phyloP scores from a whole-genome alignment of 2,888 invertebrate genomes.

The Plutella xylostella region DNA sequence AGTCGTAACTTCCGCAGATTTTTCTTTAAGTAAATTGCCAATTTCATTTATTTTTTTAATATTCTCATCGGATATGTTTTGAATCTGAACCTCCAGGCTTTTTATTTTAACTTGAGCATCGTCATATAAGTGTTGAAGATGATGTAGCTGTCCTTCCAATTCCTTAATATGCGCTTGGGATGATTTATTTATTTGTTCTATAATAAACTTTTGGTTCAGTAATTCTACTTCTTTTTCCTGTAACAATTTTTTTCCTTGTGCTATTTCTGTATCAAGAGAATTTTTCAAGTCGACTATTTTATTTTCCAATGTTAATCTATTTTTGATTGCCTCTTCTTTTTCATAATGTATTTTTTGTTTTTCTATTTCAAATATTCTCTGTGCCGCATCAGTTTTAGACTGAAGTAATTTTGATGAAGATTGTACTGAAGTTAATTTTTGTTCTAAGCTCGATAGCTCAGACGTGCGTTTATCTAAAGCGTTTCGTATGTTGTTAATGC shows the following conservation, averaged over 20 bases:
- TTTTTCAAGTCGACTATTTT: conserved; percentile 33
- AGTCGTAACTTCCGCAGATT: conserved; percentile 29
- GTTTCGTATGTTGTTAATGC: conserved; percentile 39
- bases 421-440: conserved; percentile 46
- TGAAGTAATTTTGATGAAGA: conserved; percentile 48
- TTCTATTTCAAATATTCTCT: conserved; percentile 47
- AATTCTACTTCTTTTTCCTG: conserved; percentile 32
- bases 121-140: conserved; percentile 34
- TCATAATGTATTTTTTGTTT: conserved; percentile 48
- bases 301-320: conserved; percentile 35
- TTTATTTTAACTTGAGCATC: conserved; percentile 27
- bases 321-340: conserved; percentile 47
- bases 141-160: conserved; percentile 37
- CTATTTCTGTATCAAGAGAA: conserved; percentile 37
- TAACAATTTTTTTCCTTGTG: no score
- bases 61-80: conserved; percentile 24
- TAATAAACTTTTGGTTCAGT: conserved; percentile 47
- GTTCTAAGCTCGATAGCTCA: conserved; percentile 35
- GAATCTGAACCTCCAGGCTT: no score
- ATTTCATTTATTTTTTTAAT: conserved; percentile 29
- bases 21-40: conserved; percentile 27
- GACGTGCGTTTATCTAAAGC: conserved; percentile 31
- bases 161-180: conserved; percentile 35
- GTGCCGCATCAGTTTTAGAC: conserved; percentile 54
- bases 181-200: conserved; percentile 38